phyloP scores from a whole-genome alignment of 1,140 invertebrate genomes.

The Micrasema minimum region DNA sequence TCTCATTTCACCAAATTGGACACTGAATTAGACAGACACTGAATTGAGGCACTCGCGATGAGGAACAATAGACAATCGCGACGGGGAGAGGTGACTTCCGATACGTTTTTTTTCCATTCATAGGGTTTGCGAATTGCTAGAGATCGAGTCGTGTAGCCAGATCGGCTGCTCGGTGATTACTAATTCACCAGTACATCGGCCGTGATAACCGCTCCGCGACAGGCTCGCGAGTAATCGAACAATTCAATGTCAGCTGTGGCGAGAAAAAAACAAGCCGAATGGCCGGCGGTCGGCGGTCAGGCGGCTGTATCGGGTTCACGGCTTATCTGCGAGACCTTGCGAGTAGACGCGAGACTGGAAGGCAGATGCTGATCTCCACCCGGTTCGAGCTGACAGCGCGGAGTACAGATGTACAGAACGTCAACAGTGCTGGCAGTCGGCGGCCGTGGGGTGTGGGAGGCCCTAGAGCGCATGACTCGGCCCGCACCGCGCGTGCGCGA shows the following conservation, averaged over 20 bases:
- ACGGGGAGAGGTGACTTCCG: neutral
- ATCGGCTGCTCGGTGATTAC: slow-evolving; percentile 39
- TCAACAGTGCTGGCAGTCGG: neutral
- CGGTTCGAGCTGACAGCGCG: neutral
- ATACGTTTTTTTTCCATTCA: too few relatives aligned
- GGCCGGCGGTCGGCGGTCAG: slow-evolving; percentile 31
- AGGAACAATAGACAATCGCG: too few relatives aligned
- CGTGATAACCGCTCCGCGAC: slow-evolving; percentile 39
- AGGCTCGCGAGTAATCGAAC: slow-evolving; percentile 25
- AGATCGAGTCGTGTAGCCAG: slow-evolving; percentile 9
- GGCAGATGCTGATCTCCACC: too few relatives aligned
- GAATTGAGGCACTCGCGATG: too few relatives aligned
- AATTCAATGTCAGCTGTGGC: slow-evolving; percentile 43
- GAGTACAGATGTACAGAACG: neutral
- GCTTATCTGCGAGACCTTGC: slow-evolving; percentile 24
- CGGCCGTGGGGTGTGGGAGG: neutral
- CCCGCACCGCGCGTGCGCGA: slow-evolving; percentile 3
- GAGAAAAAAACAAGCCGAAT: slow-evolving; percentile 18
- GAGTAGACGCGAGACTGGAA: neutral
- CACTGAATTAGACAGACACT: slow-evolving; percentile 2
- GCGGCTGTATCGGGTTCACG: slow-evolving; percentile 35
- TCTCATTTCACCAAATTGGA: slow-evolving; percentile 25
- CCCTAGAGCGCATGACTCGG: neutral
- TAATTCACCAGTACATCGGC: slow-evolving; percentile 7
- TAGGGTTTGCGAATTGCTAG: too few relatives aligned